Evolutionary conservation across 2,888 invertebrate species (phyloP).

Genomic region (Drosophila planitibia): DNA sequence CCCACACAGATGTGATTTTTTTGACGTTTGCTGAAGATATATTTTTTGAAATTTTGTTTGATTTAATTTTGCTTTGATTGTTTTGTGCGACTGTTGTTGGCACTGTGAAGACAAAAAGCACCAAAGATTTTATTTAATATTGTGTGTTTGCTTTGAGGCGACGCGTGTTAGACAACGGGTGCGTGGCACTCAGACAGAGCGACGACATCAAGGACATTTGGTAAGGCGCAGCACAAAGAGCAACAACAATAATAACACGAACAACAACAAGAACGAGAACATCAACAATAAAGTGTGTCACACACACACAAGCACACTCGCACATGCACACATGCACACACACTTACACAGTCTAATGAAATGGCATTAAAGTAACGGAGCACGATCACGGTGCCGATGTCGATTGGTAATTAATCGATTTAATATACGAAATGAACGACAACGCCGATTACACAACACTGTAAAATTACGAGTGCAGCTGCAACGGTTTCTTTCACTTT

Average conservation of each 20-base stretch:
- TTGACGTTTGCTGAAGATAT: background rate
- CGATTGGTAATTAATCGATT: slow-evolving; percentile 53
- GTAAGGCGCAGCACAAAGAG: slow-evolving; percentile 55
- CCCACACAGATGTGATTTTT: slow-evolving; percentile 1
- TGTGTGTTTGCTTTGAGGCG: slow-evolving; percentile 33
- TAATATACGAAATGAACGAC: slow-evolving; percentile 1
- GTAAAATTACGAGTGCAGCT: slow-evolving; percentile 25
- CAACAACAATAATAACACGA: slow-evolving; percentile 46
- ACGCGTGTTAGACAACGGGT: slow-evolving; percentile 30
- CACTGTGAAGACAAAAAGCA: slow-evolving; percentile 23
- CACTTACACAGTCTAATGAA: slow-evolving; percentile 4
- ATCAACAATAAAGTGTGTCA: slow-evolving; percentile 47
- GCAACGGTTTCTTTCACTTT: slow-evolving; percentile 26
- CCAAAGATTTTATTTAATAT: slow-evolving; percentile 45
- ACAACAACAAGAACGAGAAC: slow-evolving; percentile 8
- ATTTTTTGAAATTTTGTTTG: slow-evolving; percentile 2
- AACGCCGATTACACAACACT: slow-evolving; percentile 69
- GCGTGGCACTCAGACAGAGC: slow-evolving; percentile 70
- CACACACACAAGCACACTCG: slow-evolving; percentile 11
- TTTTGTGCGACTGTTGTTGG: slow-evolving; percentile 9
- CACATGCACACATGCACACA: slow-evolving; percentile 6
- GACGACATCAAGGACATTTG: slow-evolving; percentile 81
- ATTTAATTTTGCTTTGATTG: slow-evolving; percentile 10
- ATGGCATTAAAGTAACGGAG: slow-evolving; percentile 1
- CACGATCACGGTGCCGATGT: slow-evolving; percentile 46